A percentile compares a stretch with the other conserved stretches of the same genome.
These are phyloP conservation scores for Myotis myotis DNA, from an alignment of 2,797 vertebrate genomes.

Conservation along the genomic window DNA sequence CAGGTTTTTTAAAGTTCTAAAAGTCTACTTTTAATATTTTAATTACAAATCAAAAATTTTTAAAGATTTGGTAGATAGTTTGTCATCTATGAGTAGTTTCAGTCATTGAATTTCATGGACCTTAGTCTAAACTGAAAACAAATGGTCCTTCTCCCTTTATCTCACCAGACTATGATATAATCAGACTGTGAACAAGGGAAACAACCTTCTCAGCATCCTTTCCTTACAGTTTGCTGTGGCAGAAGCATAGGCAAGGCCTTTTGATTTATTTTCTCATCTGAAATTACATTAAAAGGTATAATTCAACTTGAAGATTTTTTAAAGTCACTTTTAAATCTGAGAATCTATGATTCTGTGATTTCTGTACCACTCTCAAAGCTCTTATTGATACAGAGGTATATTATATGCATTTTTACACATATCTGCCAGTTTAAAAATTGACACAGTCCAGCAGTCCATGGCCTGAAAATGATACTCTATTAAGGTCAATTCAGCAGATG, in stretches of 20 bases:
- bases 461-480: background rate
- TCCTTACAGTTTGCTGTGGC: background rate
- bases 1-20: background rate
- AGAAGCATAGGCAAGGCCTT: background rate
- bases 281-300: background rate
- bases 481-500: background rate
- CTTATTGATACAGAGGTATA: background rate
- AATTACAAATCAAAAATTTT: background rate
- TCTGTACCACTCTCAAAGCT: background rate
- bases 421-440: background rate
- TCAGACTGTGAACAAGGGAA: background rate
- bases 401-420: background rate
- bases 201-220: background rate
- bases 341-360: background rate
- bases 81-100: background rate
- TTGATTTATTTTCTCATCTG: background rate
- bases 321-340: background rate
- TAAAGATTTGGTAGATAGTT: background rate
- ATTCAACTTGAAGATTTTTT: background rate
- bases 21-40: background rate
- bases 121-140: background rate
- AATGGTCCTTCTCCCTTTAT: background rate
- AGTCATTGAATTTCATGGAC: background rate
- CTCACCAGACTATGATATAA: background rate
- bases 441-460: background rate